Conservation (phyloP, 1,140 invertebrate species). For the Hetaerina americana region DNA sequence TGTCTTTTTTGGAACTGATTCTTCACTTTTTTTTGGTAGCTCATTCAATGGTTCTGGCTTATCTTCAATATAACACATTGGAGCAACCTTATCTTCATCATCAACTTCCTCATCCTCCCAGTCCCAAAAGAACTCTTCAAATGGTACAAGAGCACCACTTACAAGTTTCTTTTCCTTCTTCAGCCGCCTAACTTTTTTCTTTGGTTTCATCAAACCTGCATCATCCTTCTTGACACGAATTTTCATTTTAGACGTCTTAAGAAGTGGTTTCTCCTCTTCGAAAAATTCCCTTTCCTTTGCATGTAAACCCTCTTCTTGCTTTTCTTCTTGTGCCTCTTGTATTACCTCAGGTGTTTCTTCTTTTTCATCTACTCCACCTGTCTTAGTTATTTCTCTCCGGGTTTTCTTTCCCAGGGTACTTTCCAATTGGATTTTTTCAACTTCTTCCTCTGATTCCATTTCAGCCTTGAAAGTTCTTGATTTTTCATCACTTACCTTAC, state of each 20-base stretch:
- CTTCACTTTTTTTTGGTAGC: neutral
- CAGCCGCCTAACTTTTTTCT: conserved; percentile 27
- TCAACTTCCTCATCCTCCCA: conserved; percentile 18
- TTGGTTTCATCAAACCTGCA: conserved; percentile 17
- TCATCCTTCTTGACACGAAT: conserved; percentile 1
- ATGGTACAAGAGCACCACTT: neutral
- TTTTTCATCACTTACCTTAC: neutral
- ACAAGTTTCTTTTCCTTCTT: conserved; percentile 26
- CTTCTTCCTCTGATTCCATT: conserved; percentile 5
- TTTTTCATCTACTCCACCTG: neutral
- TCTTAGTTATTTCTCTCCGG: neutral
- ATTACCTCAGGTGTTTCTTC: neutral
- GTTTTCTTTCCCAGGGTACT: neutral
- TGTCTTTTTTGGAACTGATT: neutral
- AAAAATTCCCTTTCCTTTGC: neutral
- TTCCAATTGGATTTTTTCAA: neutral
- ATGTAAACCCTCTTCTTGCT: neutral
- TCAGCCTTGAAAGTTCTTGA: neutral
- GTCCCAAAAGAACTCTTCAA: neutral
- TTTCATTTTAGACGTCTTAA: neutral
- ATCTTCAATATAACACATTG: conserved; percentile 15
- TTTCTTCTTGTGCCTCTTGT: neutral
- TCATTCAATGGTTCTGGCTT: conserved; percentile 9
- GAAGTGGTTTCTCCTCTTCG: neutral
- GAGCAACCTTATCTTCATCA: conserved; percentile 15